A percentile compares a stretch with the other conserved stretches of the same genome.
Evolutionary conservation across 2,888 invertebrate genomes (phyloP).

Genomic region (Amphipoea oculea): DNA sequence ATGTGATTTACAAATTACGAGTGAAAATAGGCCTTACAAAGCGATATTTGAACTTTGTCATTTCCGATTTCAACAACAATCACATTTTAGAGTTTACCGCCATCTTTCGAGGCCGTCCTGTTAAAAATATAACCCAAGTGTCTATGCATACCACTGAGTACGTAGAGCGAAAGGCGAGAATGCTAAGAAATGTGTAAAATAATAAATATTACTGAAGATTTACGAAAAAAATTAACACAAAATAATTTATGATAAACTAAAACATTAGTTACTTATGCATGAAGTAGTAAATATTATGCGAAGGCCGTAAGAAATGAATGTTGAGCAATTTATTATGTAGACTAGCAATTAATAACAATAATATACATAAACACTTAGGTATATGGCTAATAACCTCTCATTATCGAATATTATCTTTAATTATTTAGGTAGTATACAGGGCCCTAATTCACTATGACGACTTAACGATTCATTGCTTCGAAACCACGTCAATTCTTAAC

Average conservation of each 20-base stretch:
- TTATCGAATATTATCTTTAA: background rate
- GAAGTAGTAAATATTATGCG: slow-evolving; percentile 35
- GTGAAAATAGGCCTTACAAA: background rate
- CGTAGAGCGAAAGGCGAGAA: background rate
- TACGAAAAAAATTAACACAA: slow-evolving; percentile 11
- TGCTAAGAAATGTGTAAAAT: slow-evolving; percentile 1
- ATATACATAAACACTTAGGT: slow-evolving; percentile 47
- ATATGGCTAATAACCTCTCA: slow-evolving; percentile 11
- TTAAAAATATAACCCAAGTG: slow-evolving; percentile 13
- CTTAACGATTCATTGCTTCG: no score
- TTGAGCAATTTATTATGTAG: slow-evolving; percentile 49
- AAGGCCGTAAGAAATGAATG: slow-evolving; percentile 39
- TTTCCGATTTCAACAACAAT: slow-evolving; percentile 10
- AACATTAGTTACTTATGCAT: slow-evolving; percentile 11
- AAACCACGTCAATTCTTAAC: no score
- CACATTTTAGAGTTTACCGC: slow-evolving; percentile 1
- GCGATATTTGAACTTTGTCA: background rate
- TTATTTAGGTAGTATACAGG: background rate
- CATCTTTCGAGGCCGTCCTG: background rate
- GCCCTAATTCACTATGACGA: no score
- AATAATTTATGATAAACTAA: slow-evolving; percentile 17
- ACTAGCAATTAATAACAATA: slow-evolving; percentile 17
- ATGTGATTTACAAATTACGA: slow-evolving; percentile 2
- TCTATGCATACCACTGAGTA: slow-evolving; percentile 16
- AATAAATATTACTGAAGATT: background rate